Base-by-base conservation (phyloP, 2,797 vertebrate genomes). In the Rhynchonycteris naso region DNA sequence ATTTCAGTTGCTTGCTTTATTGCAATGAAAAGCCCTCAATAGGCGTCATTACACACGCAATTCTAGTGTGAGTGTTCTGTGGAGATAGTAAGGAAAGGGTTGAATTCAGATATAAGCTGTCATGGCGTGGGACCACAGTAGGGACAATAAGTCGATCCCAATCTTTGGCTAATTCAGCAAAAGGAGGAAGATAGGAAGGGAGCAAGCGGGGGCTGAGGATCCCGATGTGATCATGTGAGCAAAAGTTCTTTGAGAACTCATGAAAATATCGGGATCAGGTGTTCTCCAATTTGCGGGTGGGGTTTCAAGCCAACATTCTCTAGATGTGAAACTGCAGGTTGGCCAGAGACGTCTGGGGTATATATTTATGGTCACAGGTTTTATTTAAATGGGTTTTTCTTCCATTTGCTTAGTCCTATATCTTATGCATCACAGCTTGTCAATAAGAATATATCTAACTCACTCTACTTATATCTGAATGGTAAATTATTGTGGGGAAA, bases 371-470 rank as follows among this genome's bases (percentile, higher is more conserved):
- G 18, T 71, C 75, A 54, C 12, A n/a, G 58, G 22, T 28, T 76
- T 94, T 65, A 30, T 68, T 88, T 63, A 79, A 92, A 54, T 47
- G n/a, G 63, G 30, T 84, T 92, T 63, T 68, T 71, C 69, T 15
- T 59, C 19, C n/a, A 12, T 65, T 66, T 72, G 19, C 38, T 50
- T 35, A 26, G 28, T 33, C 28, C 76, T 56, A 30, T 30, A 33
- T 54, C 68, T 58, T 90, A 16, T 0, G 7, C 21, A 35, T 80
- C 43, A 85, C 11, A 2, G 15, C 28, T 52, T 68, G 12, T 78
- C 63, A 33, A 2, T 69, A 52, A 69, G 24, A 8, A 9, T 56
- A 26, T 10, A 4, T 68, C 80, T 43, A 28, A 47, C 16, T 88
- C 58, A 35, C 63, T 85, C 15, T 87, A 78, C 59, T 69, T 58